These are phyloP conservation scores for Anoplophora glabripennis DNA, from an alignment of 1,140 invertebrate species.

Conservation along the genomic window DNA sequence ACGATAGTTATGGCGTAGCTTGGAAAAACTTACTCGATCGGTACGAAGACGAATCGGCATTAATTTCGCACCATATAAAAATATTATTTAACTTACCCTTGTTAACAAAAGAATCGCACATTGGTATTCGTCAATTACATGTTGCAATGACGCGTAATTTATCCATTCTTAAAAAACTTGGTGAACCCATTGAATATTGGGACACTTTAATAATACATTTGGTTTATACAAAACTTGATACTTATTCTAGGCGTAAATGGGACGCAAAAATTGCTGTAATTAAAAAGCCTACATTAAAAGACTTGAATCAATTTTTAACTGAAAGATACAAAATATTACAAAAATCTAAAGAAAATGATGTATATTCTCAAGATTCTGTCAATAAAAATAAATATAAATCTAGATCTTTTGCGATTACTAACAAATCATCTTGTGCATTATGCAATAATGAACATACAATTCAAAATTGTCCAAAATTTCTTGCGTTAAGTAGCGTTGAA, in stretches of 20 bases:
- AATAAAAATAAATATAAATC: background rate
- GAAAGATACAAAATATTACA: no score
- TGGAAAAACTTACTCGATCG: slow-evolving; percentile 38
- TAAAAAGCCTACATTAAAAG: no score
- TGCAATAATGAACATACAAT: no score
- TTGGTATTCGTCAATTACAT: slow-evolving; percentile 13
- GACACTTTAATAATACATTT: slow-evolving; percentile 29
- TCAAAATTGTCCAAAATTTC: no score
- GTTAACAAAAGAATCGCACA: slow-evolving; percentile 11
- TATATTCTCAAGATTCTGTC: background rate
- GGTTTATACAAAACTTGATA: slow-evolving; percentile 20
- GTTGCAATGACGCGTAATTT: slow-evolving; percentile 26
- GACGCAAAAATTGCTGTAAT: background rate
- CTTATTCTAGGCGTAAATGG: slow-evolving; percentile 21
- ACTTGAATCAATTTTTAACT: no score
- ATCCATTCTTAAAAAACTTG: slow-evolving; percentile 20
- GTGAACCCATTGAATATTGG: background rate
- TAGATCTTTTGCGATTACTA: no score
- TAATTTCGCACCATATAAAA: slow-evolving; percentile 20
- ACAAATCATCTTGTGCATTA: background rate
- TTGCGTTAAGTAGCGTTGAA: no score
- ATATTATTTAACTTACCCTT: slow-evolving; percentile 13
- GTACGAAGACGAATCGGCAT: slow-evolving; percentile 37
- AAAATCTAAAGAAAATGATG: background rate
- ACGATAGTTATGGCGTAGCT: slow-evolving; percentile 35